These are phyloP conservation scores for Cavia aperea DNA, from an alignment of 2,113 vertebrate species.

Conservation along the genomic window DNA sequence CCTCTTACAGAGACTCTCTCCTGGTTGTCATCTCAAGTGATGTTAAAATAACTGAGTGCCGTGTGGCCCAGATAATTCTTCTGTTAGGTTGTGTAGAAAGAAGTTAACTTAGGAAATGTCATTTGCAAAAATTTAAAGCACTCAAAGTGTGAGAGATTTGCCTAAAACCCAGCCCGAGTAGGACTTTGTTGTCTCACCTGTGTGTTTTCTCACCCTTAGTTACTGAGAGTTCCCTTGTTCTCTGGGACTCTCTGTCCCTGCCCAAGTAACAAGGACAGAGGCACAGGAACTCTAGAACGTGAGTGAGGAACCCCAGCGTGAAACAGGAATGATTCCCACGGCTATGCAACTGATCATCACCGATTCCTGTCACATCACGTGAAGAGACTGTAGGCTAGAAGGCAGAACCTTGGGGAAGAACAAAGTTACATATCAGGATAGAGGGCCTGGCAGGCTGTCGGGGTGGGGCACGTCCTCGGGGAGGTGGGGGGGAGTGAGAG, in stretches of 20 bases:
- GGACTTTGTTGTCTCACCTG: neutral
- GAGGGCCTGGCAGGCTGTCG: neutral
- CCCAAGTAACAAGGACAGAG: neutral
- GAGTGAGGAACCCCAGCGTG: neutral
- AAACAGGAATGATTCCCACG: neutral
- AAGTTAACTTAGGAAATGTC: conserved; percentile 9
- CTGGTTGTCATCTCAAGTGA: neutral
- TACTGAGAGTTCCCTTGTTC: neutral
- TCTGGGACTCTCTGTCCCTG: neutral
- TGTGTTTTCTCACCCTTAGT: neutral
- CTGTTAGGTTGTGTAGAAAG: neutral
- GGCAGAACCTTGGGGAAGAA: neutral
- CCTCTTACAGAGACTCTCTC: neutral
- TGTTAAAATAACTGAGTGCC: neutral
- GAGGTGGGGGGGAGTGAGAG: neutral
- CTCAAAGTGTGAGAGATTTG: neutral
- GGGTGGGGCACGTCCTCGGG: neutral
- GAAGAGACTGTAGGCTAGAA: neutral
- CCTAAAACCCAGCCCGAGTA: neutral
- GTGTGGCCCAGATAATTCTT: neutral
- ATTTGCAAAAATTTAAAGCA: conserved; percentile 11
- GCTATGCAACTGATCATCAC: neutral
- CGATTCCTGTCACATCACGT: neutral
- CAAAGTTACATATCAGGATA: neutral
- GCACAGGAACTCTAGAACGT: neutral